phyloP scores from a whole-genome alignment of 2,888 invertebrate genomes.

The Asteroscopus sphinx region DNA sequence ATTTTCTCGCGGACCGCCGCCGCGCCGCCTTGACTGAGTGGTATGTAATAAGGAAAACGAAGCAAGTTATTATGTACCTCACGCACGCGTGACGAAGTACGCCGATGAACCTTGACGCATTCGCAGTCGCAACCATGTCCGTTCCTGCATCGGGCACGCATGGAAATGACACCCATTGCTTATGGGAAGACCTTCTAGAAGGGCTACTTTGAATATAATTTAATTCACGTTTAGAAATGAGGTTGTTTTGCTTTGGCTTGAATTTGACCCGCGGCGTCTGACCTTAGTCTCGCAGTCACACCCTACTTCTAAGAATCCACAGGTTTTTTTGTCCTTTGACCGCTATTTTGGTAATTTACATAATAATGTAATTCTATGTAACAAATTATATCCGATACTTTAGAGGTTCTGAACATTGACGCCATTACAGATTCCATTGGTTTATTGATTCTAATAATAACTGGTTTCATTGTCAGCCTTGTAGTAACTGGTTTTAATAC shows the following conservation, averaged over 20 bases:
- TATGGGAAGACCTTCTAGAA: constrained; percentile 41
- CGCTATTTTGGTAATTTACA: too few species aligned
- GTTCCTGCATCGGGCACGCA: constrained; percentile 33
- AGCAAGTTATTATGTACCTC: constrained; percentile 49
- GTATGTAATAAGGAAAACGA: constrained; percentile 55
- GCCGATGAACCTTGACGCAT: constrained; percentile 49
- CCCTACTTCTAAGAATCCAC: too few species aligned
- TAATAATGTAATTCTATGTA: too few species aligned
- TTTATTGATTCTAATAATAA: neutral
- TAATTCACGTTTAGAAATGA: neutral
- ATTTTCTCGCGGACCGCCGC: constrained; percentile 33
- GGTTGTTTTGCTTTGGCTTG: neutral
- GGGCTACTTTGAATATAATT: constrained; percentile 17
- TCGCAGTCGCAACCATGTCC: constrained; percentile 44
- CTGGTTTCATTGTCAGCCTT: constrained; percentile 6
- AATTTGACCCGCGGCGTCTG: too few species aligned
- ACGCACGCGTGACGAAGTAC: constrained; percentile 45
- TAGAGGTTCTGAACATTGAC: constrained; percentile 24
- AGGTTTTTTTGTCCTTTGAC: too few species aligned
- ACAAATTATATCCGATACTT: neutral
- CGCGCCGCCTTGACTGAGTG: constrained; percentile 43
- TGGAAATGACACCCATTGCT: constrained; percentile 35
- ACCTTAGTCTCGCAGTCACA: too few species aligned
- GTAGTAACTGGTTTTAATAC: constrained; percentile 15
- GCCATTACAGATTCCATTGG: constrained; percentile 15